Evolutionary conservation across 2,797 vertebrate species (phyloP).

Genomic region (Phaenicophaeus curvirostris): DNA sequence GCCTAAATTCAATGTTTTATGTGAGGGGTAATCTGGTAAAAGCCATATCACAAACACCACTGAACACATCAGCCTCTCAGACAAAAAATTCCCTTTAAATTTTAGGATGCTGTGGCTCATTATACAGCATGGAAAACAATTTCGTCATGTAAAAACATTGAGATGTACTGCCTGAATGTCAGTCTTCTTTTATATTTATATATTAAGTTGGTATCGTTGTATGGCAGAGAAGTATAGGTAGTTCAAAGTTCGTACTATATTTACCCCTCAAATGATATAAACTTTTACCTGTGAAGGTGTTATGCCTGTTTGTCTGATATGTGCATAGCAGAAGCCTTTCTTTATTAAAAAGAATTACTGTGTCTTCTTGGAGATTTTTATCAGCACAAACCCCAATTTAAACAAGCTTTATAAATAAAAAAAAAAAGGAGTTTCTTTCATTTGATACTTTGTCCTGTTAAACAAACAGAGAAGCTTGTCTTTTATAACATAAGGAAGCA

Average conservation of each 20-base stretch:
- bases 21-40: neutral
- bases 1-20: neutral
- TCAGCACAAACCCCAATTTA: neutral
- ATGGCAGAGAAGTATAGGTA: neutral
- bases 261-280: neutral
- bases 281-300: neutral
- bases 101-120: neutral
- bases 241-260: neutral
- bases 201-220: neutral
- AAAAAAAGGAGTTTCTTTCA: neutral
- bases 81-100: neutral
- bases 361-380: neutral
- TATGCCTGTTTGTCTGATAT: neutral
- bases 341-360: neutral
- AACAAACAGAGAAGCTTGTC: neutral
- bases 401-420: neutral
- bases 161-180: neutral
- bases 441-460: neutral
- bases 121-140: neutral
- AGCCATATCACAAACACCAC: neutral
- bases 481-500: neutral
- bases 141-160: neutral
- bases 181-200: neutral
- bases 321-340: neutral
- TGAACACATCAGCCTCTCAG: neutral